A percentile compares a stretch with the other conserved stretches of the same genome.
Conservation (phyloP, 2,797 vertebrate species). For the Spizella passerina region DNA sequence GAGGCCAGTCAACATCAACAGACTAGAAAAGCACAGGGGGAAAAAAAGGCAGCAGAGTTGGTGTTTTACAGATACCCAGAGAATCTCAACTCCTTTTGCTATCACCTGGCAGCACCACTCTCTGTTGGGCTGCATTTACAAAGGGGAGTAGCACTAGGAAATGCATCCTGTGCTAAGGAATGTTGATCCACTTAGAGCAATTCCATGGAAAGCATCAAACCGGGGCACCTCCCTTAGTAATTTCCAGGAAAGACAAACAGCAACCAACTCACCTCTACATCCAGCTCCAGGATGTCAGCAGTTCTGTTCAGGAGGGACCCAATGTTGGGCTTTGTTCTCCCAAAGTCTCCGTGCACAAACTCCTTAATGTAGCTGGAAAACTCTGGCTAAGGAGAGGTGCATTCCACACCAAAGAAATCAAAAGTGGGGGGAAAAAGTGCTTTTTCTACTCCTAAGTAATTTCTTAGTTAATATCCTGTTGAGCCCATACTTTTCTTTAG, state of each 20-base stretch:
- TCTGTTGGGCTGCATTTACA: not conserved
- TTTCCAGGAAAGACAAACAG: not conserved
- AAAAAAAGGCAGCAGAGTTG: not conserved
- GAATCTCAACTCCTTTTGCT: not conserved
- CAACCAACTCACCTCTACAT: slow-evolving; percentile 87
- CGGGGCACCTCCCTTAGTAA: not conserved
- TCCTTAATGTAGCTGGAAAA: slow-evolving; percentile 92
- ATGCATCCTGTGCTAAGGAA: not conserved
- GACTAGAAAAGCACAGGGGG: slow-evolving; percentile 77
- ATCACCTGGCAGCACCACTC: not conserved
- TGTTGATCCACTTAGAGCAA: not conserved
- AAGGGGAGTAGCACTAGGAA: not conserved
- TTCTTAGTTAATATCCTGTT: not conserved
- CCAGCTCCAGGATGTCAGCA: slow-evolving; percentile 93
- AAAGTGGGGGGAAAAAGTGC: not conserved
- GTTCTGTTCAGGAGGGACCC: slow-evolving; percentile 87
- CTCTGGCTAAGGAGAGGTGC: slow-evolving; percentile 72
- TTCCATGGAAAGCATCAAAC: not conserved
- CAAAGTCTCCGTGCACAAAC: slow-evolving; percentile 97
- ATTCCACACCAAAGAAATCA: not conserved
- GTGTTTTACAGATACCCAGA: not conserved
- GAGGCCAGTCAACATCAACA: slow-evolving; percentile 97
- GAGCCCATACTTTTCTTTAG: not conserved
- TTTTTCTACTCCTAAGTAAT: not conserved
- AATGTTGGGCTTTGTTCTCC: slow-evolving; percentile 93